phyloP scores from a whole-genome alignment of 2,888 invertebrate species.

The Tipula unca region DNA sequence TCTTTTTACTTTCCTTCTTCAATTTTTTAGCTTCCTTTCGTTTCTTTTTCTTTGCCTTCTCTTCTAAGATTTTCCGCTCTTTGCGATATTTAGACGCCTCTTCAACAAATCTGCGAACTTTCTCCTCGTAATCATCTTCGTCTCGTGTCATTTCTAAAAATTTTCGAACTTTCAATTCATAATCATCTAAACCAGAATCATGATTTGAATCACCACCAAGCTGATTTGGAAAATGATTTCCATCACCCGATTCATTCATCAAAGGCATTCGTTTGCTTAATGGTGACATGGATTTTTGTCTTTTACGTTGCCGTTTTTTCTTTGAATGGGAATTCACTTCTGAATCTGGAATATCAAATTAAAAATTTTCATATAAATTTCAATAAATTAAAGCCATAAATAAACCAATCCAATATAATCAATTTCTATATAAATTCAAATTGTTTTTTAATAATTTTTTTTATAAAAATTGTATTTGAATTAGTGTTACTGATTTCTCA shows the following conservation, averaged over 20 bases:
- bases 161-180: constrained; percentile 57
- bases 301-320: constrained; percentile 52
- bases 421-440: background rate
- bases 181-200: constrained; percentile 50
- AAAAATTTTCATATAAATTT: background rate
- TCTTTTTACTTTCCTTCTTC: constrained; percentile 55
- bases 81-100: constrained; percentile 74
- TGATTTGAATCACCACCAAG: constrained; percentile 36
- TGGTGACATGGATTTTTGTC: constrained; percentile 67
- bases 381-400: background rate
- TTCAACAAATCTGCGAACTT: constrained; percentile 76
- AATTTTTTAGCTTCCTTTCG: constrained; percentile 43
- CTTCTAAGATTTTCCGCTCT: constrained; percentile 55
- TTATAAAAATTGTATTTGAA: constrained; percentile 14
- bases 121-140: constrained; percentile 78
- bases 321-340: constrained; percentile 47
- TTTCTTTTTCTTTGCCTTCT: constrained; percentile 52
- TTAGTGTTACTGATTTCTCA: background rate
- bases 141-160: constrained; percentile 72
- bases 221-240: constrained; percentile 55
- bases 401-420: background rate
- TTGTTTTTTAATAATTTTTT: background rate
- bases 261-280: constrained; percentile 76
- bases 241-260: constrained; percentile 48
- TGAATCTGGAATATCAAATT: constrained; percentile 30